Base-by-base conservation (phyloP, 2,113 vertebrate species). In the Oncorhynchus nerka region DNA sequence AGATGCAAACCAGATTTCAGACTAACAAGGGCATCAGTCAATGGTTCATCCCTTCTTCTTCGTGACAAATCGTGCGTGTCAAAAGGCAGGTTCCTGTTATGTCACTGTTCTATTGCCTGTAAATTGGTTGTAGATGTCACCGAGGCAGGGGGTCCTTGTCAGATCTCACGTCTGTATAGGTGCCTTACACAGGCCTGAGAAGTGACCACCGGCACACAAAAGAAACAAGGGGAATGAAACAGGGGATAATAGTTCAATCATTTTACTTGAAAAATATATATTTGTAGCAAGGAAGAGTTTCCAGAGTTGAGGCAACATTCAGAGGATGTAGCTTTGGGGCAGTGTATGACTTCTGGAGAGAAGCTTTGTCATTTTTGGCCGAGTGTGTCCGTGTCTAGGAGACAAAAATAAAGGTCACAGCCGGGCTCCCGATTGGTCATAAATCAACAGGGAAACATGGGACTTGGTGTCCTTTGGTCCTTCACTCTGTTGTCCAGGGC, bases 371-470 rank as follows among this genome's bases (percentile, higher is more conserved):
- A 93, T 92, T 86, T 91, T 84, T 45, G 86, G 84, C 84, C 57
- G 81, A 89, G 87, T 39, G 65, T 73, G 69, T 91, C 89, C 84
- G 85, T 71, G 87, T 89, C 87, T 86, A 88, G 86, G 83, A 90
- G 88, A 93, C 91, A 92, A 86, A 90, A 86, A 89, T 84, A 89
- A 89, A 93, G 92, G 93, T 93, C 91, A 91, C 79, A 28, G 45
- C 88, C 55, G 87, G 88, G 77, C 89, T 87, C 72, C 81, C 78
- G 15, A 77, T 75, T 88, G 88, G 84, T 91, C 92, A 85, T 93
- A 93, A 93, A 94, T 94, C 93, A 93, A 82, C 82, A 79, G 65
- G 85, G 87, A 76, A 90, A 90, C 92, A 74, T 90, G 92, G 92
- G 93, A 93, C 80, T 30, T 30, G 62, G 79, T 90, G 89, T 91